Percentiles rank a stretch among this genome's conserved stretches.
Evolutionary conservation across 1,140 invertebrate genomes (phyloP).

Genomic region (Hyles euphorbiae): DNA sequence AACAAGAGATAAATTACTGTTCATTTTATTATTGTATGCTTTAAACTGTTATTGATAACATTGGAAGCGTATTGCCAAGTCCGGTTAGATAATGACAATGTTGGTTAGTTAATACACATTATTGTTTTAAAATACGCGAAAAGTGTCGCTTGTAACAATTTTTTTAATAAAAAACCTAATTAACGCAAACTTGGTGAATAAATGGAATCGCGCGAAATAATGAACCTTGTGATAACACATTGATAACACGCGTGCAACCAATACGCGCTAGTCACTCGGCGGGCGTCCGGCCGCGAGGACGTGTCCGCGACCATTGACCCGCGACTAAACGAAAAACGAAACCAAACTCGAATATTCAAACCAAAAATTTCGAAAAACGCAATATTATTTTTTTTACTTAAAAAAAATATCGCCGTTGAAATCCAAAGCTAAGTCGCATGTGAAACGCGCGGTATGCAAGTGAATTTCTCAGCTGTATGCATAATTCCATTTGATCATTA

Average conservation of each 20-base stretch:
- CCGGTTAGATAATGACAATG: too few species aligned
- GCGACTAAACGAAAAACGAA: conserved; percentile 53
- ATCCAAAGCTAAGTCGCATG: too few species aligned
- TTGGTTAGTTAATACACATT: too few species aligned
- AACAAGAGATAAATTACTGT: too few species aligned
- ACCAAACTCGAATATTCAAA: conserved; percentile 44
- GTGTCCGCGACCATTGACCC: conserved; percentile 28
- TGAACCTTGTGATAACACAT: conserved; percentile 45
- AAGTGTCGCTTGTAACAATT: too few species aligned
- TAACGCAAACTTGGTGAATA: conserved; percentile 12
- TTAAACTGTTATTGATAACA: too few species aligned
- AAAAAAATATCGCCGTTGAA: not conserved
- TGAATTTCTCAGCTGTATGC: conserved; percentile 27
- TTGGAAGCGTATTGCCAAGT: too few species aligned
- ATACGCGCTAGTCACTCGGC: conserved; percentile 44
- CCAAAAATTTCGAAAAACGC: conserved; percentile 14
- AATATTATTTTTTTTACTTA: conserved; percentile 1
- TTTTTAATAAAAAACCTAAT: too few species aligned
- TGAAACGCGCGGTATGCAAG: not conserved
- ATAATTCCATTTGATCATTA: conserved; percentile 53
- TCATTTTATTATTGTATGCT: too few species aligned
- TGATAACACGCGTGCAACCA: conserved; percentile 33
- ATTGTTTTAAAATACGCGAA: too few species aligned
- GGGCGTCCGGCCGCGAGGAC: conserved; percentile 45
- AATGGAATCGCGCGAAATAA: conserved; percentile 34